phyloP scores from a whole-genome alignment of 2,888 invertebrate species.

The Elysia crispata region DNA sequence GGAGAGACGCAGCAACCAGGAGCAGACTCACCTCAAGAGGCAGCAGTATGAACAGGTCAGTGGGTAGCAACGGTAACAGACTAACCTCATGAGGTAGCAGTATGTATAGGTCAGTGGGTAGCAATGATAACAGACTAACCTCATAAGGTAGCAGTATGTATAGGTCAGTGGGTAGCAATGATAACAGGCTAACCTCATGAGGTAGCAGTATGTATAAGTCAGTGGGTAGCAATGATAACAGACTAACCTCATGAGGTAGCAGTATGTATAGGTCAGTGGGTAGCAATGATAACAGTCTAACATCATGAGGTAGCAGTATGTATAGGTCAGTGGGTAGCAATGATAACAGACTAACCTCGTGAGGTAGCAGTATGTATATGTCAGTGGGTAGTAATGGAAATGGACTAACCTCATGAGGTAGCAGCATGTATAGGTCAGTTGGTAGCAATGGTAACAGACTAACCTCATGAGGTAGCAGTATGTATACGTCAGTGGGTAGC shows the following conservation, averaged over 20 bases:
- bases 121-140: conserved; percentile 49
- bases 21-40: conserved; percentile 47
- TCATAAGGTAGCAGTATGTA: conserved; percentile 51
- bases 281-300: conserved; percentile 50
- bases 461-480: conserved; percentile 51
- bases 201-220: conserved; percentile 55
- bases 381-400: no score
- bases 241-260: conserved; percentile 47
- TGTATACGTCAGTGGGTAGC: conserved; percentile 55
- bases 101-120: conserved; percentile 56
- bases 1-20: conserved; percentile 51
- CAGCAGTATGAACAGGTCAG: conserved; percentile 55
- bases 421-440: conserved; percentile 55
- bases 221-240: no score
- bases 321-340: conserved; percentile 56
- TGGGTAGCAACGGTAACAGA: conserved; percentile 43
- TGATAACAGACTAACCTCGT: conserved; percentile 47
- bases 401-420: conserved; percentile 48
- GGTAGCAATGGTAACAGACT: conserved; percentile 48
- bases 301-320: conserved; percentile 50
- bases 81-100: conserved; percentile 49
- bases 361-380: conserved; percentile 55
- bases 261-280: conserved; percentile 56
- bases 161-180: no score
- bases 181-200: conserved; percentile 47